Percentiles rank a stretch among this genome's conserved stretches.
Evolutionary conservation across 2,797 vertebrate species (phyloP).

Genomic region (Artibeus jamaicensis): DNA sequence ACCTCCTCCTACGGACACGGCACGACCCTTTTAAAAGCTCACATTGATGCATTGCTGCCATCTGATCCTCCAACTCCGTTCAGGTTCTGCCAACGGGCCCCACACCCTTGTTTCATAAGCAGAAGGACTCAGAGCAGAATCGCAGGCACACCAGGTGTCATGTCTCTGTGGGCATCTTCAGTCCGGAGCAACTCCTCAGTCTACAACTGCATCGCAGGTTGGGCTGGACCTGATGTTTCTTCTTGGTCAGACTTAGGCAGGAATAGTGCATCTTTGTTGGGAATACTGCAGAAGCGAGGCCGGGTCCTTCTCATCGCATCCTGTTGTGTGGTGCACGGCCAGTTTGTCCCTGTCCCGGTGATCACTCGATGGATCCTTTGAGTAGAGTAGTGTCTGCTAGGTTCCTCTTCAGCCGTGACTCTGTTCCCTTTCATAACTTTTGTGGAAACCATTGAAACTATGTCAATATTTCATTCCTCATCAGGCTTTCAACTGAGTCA

Average conservation of each 20-base stretch:
- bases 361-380: neutral
- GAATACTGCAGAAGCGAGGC: rapidly evolving
- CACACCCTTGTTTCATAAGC: neutral
- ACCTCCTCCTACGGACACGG: neutral
- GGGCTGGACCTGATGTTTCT: neutral
- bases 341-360: neutral
- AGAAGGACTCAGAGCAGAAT: neutral
- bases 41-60: neutral
- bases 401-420: neutral
- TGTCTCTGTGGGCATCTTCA: neutral
- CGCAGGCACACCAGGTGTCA: rapidly evolving
- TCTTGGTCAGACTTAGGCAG: neutral
- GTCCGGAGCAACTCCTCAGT: neutral
- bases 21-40: neutral
- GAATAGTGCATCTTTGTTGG: neutral
- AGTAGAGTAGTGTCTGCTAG: neutral
- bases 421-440: neutral
- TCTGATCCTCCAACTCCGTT: neutral
- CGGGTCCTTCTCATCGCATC: neutral
- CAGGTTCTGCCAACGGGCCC: neutral
- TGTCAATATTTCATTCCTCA: neutral
- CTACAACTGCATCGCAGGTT: neutral
- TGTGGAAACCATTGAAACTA: neutral
- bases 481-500: neutral
- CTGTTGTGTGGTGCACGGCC: rapidly evolving